phyloP scores from a whole-genome alignment of 2,113 vertebrate genomes.

The Cnemophilus loriae region DNA sequence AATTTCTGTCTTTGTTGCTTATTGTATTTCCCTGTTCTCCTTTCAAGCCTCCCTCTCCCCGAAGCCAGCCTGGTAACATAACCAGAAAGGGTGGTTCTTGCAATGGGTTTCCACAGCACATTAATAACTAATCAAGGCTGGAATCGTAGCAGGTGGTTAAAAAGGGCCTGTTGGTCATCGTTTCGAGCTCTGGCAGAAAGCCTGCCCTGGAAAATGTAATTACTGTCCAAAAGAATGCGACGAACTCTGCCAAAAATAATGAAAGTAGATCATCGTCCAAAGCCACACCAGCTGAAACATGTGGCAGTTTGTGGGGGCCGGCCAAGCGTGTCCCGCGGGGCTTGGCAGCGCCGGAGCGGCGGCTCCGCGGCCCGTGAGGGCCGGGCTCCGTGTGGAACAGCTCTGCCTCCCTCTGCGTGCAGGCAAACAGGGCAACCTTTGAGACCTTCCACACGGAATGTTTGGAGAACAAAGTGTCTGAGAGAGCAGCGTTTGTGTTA shows the following conservation, averaged over 20 bases:
- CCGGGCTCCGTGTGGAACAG: neutral
- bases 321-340: neutral
- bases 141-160: slow-evolving; percentile 38
- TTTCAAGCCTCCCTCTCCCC: neutral
- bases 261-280: slow-evolving; percentile 3
- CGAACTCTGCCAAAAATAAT: slow-evolving; percentile 44
- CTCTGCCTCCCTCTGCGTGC: neutral
- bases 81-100: neutral
- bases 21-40: neutral
- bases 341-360: accelerated
- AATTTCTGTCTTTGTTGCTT: neutral
- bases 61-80: neutral
- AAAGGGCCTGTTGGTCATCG: slow-evolving; percentile 11
- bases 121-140: slow-evolving; percentile 46
- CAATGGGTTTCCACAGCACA: neutral
- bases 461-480: neutral
- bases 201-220: slow-evolving; percentile 61
- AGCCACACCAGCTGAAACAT: slow-evolving; percentile 42
- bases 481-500: neutral
- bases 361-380: neutral
- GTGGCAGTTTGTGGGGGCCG: neutral
- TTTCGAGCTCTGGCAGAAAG: slow-evolving; percentile 45
- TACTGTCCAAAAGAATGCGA: slow-evolving; percentile 34
- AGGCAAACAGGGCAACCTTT: neutral
- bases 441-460: neutral